phyloP scores from a whole-genome alignment of 2,888 invertebrate genomes.

The Lycocerus yunnanus region DNA sequence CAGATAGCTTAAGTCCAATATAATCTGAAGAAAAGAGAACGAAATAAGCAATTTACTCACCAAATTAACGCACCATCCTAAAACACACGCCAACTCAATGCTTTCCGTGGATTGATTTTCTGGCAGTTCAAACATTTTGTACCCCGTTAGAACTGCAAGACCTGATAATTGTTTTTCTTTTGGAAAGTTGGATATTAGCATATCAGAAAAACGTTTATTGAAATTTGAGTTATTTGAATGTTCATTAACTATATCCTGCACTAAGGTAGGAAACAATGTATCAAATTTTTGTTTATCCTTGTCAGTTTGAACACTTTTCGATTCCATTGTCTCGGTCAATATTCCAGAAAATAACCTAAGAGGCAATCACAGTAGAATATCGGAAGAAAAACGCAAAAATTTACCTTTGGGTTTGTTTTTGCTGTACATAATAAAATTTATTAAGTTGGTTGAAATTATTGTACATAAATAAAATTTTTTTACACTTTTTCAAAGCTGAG shows the following conservation, averaged over 20 bases:
- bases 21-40: neutral
- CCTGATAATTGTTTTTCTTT: neutral
- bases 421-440: neutral
- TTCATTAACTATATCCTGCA: neutral
- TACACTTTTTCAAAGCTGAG: neutral
- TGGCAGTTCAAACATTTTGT: neutral
- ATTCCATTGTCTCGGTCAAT: neutral
- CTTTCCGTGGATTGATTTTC: neutral
- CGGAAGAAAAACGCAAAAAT: neutral
- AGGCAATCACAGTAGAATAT: neutral
- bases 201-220: neutral
- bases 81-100: neutral
- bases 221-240: neutral
- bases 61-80: slow-evolving; percentile 9
- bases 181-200: neutral
- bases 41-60: neutral
- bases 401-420: neutral
- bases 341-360: neutral
- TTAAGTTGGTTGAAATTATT: neutral
- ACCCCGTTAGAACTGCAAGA: neutral
- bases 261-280: neutral
- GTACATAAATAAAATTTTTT: neutral
- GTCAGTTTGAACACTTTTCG: neutral
- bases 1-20: too few relatives aligned
- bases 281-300: neutral